These are phyloP conservation scores for Oceanites oceanicus DNA, from an alignment of 2,113 vertebrate genomes.

Conservation along the genomic window DNA sequence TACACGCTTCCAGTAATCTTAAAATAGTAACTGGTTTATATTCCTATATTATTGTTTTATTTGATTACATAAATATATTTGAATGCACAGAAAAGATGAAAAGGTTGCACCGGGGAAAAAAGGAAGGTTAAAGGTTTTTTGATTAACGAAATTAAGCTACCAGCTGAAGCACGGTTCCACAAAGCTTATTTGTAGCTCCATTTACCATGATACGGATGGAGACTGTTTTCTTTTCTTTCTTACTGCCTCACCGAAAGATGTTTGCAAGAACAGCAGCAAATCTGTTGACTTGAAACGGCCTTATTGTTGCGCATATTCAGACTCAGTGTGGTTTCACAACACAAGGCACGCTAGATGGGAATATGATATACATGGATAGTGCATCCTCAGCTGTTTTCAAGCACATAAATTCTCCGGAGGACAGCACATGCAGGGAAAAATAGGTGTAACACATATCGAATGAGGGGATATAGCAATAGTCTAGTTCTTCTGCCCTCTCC, in stretches of 20 bases:
- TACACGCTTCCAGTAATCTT: neutral
- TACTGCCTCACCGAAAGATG: neutral
- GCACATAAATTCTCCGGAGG: neutral
- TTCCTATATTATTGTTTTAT: neutral
- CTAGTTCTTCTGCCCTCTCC: neutral
- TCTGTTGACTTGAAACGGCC: neutral
- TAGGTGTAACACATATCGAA: accelerated
- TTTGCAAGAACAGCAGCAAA: neutral
- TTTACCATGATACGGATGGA: neutral
- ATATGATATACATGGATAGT: neutral
- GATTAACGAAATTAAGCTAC: neutral
- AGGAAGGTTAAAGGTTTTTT: neutral
- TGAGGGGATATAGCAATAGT: neutral
- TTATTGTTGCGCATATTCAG: neutral
- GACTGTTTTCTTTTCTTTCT: neutral
- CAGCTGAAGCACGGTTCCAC: neutral
- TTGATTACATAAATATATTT: neutral
- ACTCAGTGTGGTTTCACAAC: neutral
- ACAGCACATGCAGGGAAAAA: neutral
- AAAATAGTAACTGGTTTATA: neutral
- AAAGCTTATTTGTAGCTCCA: neutral
- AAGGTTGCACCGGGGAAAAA: neutral
- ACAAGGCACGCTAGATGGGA: neutral
- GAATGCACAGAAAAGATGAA: neutral
- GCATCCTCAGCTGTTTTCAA: neutral